Conservation (phyloP, 2,888 invertebrate genomes). For the Clanis bilineata region DNA sequence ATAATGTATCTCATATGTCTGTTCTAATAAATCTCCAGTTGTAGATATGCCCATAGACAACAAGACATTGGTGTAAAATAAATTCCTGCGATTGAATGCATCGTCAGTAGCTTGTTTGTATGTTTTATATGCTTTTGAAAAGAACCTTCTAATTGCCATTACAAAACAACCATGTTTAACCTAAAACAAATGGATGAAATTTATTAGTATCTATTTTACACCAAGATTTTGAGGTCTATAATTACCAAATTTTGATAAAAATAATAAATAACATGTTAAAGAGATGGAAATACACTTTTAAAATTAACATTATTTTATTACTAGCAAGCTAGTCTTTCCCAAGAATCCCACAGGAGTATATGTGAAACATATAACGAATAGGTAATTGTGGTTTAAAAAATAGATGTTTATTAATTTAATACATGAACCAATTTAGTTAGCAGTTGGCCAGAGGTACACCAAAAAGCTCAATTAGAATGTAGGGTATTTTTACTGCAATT, state of each 20-base stretch:
- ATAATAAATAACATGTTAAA: too few species aligned
- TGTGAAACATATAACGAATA: too few species aligned
- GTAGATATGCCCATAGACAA: conserved; percentile 90
- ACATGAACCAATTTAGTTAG: too few species aligned
- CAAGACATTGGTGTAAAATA: conserved; percentile 90
- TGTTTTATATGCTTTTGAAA: conserved; percentile 48
- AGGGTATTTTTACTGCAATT: too few species aligned
- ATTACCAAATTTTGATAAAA: not conserved
- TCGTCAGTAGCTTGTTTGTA: conserved; percentile 44
- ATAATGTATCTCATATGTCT: conserved; percentile 86
- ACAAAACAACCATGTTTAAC: conserved; percentile 30
- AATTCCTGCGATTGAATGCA: conserved; percentile 84
- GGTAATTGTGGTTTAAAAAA: too few species aligned
- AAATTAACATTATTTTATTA: too few species aligned
- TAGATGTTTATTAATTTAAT: too few species aligned
- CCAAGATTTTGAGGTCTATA: conserved; percentile 25
- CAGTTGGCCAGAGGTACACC: too few species aligned
- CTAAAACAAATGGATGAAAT: conserved; percentile 52
- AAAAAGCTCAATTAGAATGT: too few species aligned
- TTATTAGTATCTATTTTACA: conserved; percentile 37
- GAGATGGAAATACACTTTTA: too few species aligned
- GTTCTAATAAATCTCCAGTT: conserved; percentile 90
- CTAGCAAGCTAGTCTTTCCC: too few species aligned
- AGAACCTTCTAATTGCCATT: conserved; percentile 56
- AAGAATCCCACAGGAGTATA: too few species aligned